These are phyloP conservation scores for Sebastes vulpes DNA, from an alignment of 2,797 vertebrate species.

Conservation along the genomic window DNA sequence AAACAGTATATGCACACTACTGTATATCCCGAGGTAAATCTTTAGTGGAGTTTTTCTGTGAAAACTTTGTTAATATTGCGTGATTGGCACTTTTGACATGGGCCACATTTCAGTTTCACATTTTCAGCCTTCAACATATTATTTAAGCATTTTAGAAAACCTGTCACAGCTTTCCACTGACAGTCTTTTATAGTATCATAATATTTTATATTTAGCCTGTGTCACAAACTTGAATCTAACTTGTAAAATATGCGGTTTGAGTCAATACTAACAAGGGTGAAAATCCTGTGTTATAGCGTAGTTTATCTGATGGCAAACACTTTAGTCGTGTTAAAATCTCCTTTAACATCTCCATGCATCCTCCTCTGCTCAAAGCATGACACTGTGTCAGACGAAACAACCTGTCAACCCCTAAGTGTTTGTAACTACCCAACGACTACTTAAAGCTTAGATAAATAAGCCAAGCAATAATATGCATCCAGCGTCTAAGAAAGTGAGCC, in stretches of 20 bases:
- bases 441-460: conserved; percentile 31
- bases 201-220: background rate
- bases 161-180: background rate
- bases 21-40: background rate
- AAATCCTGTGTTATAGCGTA: background rate
- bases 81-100: background rate
- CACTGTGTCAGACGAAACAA: conserved; percentile 24
- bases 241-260: background rate
- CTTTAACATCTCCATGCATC: background rate
- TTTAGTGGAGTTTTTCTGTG: too few relatives aligned
- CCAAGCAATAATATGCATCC: conserved; percentile 23
- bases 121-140: background rate
- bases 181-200: background rate
- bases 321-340: background rate
- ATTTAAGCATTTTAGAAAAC: background rate
- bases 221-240: background rate
- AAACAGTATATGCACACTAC: background rate
- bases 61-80: too few relatives aligned
- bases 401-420: conserved; percentile 13
- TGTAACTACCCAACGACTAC: conserved; percentile 5
- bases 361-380: conserved; percentile 14
- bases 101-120: background rate
- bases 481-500: conserved; percentile 18
- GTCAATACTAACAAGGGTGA: background rate
- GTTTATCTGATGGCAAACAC: background rate